Evolutionary conservation across 1,140 invertebrate genomes (phyloP).

Genomic region (Agrypnia vestita): DNA sequence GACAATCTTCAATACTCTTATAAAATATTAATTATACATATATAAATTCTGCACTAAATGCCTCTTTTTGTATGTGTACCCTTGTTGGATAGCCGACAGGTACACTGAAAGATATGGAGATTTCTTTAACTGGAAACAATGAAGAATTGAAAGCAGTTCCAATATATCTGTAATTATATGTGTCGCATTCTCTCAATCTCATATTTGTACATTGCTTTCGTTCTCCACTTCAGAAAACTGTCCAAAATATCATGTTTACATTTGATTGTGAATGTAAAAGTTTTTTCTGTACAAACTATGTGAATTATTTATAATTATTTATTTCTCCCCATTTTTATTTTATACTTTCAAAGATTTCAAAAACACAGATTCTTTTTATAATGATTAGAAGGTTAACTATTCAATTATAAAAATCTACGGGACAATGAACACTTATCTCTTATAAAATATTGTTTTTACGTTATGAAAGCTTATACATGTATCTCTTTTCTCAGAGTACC

Average conservation of each 20-base stretch:
- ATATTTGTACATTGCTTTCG: background rate
- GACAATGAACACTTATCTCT: no score
- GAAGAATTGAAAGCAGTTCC: constrained; percentile 4
- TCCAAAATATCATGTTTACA: background rate
- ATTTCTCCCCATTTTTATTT: no score
- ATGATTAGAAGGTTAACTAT: no score
- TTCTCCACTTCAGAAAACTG: background rate
- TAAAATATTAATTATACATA: constrained; percentile 17
- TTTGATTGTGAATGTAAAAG: no score
- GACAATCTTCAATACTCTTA: constrained; percentile 38
- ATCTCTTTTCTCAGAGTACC: no score
- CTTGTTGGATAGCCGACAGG: background rate
- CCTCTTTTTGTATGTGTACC: constrained; percentile 7
- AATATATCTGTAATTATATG: constrained; percentile 27
- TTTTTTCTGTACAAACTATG: no score
- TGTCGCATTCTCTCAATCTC: constrained; percentile 14
- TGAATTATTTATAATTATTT: no score
- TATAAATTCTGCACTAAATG: constrained; percentile 3
- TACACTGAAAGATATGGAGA: background rate
- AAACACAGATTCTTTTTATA: no score
- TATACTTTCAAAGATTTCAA: no score
- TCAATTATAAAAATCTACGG: no score
- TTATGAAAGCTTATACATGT: no score
- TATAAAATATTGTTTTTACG: no score
- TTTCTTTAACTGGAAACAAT: constrained; percentile 42